These are phyloP conservation scores for Atopsyche davidsoni DNA, from an alignment of 1,140 invertebrate genomes.

Conservation along the genomic window DNA sequence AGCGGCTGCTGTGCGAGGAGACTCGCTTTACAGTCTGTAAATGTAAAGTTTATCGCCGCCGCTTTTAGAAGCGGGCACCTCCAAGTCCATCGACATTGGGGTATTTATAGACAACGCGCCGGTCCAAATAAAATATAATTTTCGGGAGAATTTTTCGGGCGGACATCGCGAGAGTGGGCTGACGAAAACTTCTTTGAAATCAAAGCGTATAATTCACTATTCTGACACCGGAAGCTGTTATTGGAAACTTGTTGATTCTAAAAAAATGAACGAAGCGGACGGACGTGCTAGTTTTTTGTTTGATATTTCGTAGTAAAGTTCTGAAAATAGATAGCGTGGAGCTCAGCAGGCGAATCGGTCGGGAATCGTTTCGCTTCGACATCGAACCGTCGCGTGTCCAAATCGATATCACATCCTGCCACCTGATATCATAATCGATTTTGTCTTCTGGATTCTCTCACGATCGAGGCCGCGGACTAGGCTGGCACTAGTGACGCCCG, in stretches of 20 bases:
- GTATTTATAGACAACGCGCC: conserved; percentile 8
- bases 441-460: conserved; percentile 15
- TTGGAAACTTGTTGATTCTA: neutral
- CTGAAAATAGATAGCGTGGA: no score
- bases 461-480: conserved; percentile 9
- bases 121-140: conserved; percentile 19
- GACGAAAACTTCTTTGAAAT: conserved; percentile 4
- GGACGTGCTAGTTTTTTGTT: neutral
- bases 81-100: conserved; percentile 4
- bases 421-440: no score
- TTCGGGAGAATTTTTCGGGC: conserved; percentile 10
- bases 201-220: neutral
- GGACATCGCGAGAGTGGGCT: neutral
- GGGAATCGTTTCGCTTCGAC: no score
- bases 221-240: conserved; percentile 5
- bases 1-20: no score
- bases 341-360: no score
- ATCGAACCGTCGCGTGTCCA: neutral
- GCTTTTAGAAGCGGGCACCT: neutral
- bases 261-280: neutral
- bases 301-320: neutral
- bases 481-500: no score
- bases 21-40: no score
- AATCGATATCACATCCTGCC: neutral
- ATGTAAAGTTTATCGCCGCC: neutral